Base-by-base conservation (phyloP, 2,888 invertebrate genomes). In the Lithophane ornitopus region DNA sequence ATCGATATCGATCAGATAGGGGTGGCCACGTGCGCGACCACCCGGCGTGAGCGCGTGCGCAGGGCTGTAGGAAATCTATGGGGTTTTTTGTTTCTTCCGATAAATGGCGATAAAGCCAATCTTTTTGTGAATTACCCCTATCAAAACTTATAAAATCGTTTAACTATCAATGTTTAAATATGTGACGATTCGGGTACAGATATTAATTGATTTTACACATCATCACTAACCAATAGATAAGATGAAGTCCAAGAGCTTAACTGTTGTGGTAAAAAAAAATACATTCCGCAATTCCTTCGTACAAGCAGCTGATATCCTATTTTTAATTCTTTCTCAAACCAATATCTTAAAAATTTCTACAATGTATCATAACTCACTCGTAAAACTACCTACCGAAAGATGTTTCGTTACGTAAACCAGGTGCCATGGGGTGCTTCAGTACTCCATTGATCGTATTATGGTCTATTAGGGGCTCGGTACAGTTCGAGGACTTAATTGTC, bases 11-110 rank as follows among this genome's bases (percentile, higher is more conserved):
- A 95, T 94, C 94, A 89, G 81, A 95, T 95, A 95, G 93, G 96
- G 95, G 96, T 87, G 59, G 92, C 92, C 96, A 96, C 96, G 96
- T 95, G 96, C 91, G 90, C 79, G 95, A 90, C 95, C 95, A 94
- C 95, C 95, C 95, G 94, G 91, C 84, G 92, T 9, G 93, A 63
- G 93, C 94, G 94, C 94, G 95, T 94, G 95, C 94, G 90, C 87
- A 56, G 39, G 63, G 68, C 72, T 73, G 70, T 80, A 81, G 85
- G 81, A 88, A 86, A 85, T 86, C 87, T 88, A 88, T 85, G 62
- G 81, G 44, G 82, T 90, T 90, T 91, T 90, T 91, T 91, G 87
- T 88, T 88, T 89, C 88, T 88, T 88, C 81, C 81, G 76, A 87
- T 85, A 84, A 84, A 80, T 65, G 67, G 3, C 8, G 80, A 81